Evolutionary conservation across 1,140 invertebrate species (phyloP), one percentile per base, ranked within the genome.

Genomic region (Micrasema longulum): DNA sequence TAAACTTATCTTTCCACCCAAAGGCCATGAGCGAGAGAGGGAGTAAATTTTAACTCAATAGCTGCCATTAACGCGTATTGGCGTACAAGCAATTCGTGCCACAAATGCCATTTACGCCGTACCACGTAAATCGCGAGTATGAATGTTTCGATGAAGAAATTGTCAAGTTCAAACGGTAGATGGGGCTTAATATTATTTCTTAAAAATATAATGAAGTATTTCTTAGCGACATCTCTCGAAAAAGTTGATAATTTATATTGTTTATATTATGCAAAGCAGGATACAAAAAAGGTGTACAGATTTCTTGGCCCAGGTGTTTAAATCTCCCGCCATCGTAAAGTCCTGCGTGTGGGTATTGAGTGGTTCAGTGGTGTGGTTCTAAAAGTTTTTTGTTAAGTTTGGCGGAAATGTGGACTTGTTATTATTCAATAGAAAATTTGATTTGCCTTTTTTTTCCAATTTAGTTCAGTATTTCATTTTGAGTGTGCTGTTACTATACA

Each of bases 61-160:
- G 41, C 41, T 43, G 41, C 41, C 41, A 43, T 43, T 43, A 2
- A 43, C 41, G 41, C 41, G 41, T 10, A 43, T 43, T 14, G 41
- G 41, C 41, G 41, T 6, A 43, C 41, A 14, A 43, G 14, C 41
- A 10, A 43, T 43, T 14, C 41, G 9, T 43, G 41, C 41, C 41
- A 43, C 41, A 43, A 43, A 10, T 43, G 41, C 41, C 41, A 43
- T 43, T 43, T 43, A 43, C 41, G 6, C 41, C 2, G 41, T 43
- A 43, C 9, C 41, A 43, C 41, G 41, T 43, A 43, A 43, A 43
- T 43, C 41, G 41, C 1, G 36, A 38, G 36, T 60, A 53, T 53
- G 50, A 53, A 35, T 55, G 52, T 55, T 55, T 74, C 72, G 69
- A 55, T 20, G 52, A 55, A 2, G 36, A 38, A 7, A 38, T 38